Conservation (phyloP, 2,888 invertebrate species). For the Sisyra terminalis region DNA sequence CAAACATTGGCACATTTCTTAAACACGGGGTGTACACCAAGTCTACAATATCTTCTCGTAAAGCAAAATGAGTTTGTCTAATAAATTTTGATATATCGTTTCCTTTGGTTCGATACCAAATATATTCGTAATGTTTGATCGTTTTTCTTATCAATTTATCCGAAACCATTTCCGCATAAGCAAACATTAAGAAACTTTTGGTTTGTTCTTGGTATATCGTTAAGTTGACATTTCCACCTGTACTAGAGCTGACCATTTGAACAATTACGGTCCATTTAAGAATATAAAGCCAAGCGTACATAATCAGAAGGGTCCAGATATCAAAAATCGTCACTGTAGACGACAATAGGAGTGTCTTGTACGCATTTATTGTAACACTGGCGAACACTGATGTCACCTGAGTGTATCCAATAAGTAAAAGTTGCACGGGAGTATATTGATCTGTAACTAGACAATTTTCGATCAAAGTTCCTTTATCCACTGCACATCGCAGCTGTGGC, state of each 20-base stretch:
- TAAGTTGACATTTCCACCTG: slow-evolving; percentile 13
- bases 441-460: too few species aligned
- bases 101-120: slow-evolving; percentile 14
- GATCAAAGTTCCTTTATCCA: background rate
- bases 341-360: too few species aligned
- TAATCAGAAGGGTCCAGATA: too few species aligned
- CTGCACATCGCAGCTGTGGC: slow-evolving; percentile 7
- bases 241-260: slow-evolving; percentile 9
- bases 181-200: slow-evolving; percentile 14
- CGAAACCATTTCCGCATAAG: slow-evolving; percentile 12
- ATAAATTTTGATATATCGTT: slow-evolving; percentile 6
- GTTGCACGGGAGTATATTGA: too few species aligned
- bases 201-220: slow-evolving; percentile 13
- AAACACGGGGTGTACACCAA: slow-evolving; percentile 9
- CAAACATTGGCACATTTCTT: slow-evolving; percentile 8
- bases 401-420: too few species aligned
- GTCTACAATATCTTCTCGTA: slow-evolving; percentile 10
- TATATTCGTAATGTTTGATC: slow-evolving; percentile 14
- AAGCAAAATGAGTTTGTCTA: slow-evolving; percentile 3
- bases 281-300: slow-evolving; percentile 1
- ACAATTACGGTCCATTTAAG: slow-evolving; percentile 9
- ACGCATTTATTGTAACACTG: too few species aligned
- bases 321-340: too few species aligned
- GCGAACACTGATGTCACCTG: too few species aligned
- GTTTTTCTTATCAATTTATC: slow-evolving; percentile 13